These are phyloP conservation scores for Ophraella communa DNA, from an alignment of 2,888 invertebrate species.

Conservation along the genomic window DNA sequence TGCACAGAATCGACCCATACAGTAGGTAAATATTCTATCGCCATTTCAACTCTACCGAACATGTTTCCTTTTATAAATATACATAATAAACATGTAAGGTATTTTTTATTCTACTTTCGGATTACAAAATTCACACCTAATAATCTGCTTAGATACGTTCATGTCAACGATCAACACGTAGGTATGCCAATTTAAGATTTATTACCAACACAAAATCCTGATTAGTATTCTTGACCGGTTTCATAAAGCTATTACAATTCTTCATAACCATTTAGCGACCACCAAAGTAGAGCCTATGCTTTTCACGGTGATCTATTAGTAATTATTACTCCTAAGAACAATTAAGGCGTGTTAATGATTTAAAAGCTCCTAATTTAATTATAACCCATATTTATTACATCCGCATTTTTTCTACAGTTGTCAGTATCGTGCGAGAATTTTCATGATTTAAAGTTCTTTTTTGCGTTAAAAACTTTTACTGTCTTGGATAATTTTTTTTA, in stretches of 20 bases:
- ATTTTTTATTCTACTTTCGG: too few species aligned
- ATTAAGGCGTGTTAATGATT: background rate
- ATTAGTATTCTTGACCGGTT: background rate
- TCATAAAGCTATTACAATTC: background rate
- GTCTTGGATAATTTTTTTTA: too few species aligned
- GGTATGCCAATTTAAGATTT: background rate
- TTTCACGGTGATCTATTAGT: background rate
- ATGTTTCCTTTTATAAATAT: too few species aligned
- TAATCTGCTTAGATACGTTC: background rate
- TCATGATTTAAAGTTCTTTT: background rate
- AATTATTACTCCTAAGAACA: background rate
- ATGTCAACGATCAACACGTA: background rate
- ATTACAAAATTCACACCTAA: too few species aligned
- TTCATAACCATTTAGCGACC: background rate
- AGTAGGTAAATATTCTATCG: too few species aligned
- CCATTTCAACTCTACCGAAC: too few species aligned
- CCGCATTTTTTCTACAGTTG: background rate
- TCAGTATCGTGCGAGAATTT: background rate
- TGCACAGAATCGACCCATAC: too few species aligned
- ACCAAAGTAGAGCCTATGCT: background rate
- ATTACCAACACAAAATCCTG: background rate
- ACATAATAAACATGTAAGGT: too few species aligned
- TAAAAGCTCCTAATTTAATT: background rate
- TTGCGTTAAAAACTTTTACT: too few species aligned
- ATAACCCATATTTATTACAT: background rate